Conservation (phyloP, 2,888 invertebrate genomes). For the Parnassius mnemosyne region DNA sequence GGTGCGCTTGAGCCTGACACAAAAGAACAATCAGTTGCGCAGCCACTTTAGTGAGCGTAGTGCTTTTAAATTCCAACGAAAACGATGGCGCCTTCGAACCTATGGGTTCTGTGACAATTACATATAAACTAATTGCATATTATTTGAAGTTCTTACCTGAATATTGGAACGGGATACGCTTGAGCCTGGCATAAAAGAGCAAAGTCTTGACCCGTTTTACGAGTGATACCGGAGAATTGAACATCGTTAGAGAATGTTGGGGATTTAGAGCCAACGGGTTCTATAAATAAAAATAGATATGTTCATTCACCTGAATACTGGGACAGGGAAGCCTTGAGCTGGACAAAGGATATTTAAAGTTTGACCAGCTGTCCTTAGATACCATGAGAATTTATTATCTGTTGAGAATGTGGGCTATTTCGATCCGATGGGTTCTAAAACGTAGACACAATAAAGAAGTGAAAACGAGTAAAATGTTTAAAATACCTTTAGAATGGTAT, state of each 20-base stretch:
- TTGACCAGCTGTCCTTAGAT: conserved; percentile 74
- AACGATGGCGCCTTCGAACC: conserved; percentile 82
- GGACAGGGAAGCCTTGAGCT: conserved; percentile 86
- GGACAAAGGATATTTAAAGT: conserved; percentile 80
- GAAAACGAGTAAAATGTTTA: conserved; percentile 15
- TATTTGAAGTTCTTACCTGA: conserved; percentile 61
- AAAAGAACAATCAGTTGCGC: conserved; percentile 80
- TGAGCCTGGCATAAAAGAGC: conserved; percentile 88
- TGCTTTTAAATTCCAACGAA: conserved; percentile 79
- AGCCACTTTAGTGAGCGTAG: conserved; percentile 78
- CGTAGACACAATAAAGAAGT: conserved; percentile 26
- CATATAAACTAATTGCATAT: conserved; percentile 27
- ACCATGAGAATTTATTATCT: conserved; percentile 82
- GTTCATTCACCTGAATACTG: conserved; percentile 83
- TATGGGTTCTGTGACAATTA: conserved; percentile 77
- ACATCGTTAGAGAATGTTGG: conserved; percentile 86
- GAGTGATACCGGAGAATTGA: conserved; percentile 84
- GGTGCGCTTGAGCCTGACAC: conserved; percentile 86
- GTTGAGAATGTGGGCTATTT: conserved; percentile 82
- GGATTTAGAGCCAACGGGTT: conserved; percentile 86
- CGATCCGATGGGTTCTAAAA: conserved; percentile 82
- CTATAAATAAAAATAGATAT: conserved; percentile 67
- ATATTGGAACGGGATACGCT: conserved; percentile 85
- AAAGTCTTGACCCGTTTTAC: conserved; percentile 82
- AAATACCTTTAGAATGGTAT: conserved; percentile 83